Percentiles rank a stretch among this genome's conserved stretches.
Conservation (phyloP, 2,888 invertebrate species). For the Brassicogethes aeneus region DNA sequence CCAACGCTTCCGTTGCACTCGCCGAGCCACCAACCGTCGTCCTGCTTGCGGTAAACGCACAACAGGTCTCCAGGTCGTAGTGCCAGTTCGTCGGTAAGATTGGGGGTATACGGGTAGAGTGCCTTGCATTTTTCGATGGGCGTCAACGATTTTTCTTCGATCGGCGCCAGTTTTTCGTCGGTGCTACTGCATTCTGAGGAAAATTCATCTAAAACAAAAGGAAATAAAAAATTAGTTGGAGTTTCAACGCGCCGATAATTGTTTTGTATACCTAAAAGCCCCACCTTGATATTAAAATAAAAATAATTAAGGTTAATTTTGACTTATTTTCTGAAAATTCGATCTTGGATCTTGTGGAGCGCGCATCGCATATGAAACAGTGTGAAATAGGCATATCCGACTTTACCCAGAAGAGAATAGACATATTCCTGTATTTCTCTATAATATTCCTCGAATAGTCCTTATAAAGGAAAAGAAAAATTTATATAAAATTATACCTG, state of each 20-base stretch:
- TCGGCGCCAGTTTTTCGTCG: constrained; percentile 10
- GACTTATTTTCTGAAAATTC: too few species aligned
- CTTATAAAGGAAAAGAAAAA: too few species aligned
- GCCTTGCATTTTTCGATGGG: constrained; percentile 71
- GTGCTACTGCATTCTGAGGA: constrained; percentile 64
- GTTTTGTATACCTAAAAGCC: neutral
- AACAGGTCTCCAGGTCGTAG: constrained; percentile 69
- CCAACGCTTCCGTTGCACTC: constrained; percentile 78
- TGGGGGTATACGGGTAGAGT: constrained; percentile 79
- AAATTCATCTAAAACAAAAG: constrained; percentile 66
- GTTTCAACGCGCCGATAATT: too few species aligned
- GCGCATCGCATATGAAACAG: too few species aligned
- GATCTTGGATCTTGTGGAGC: too few species aligned
- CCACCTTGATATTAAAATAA: neutral
- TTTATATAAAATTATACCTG: too few species aligned
- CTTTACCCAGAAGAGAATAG: too few species aligned
- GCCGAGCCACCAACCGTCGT: constrained; percentile 93
- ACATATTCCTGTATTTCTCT: too few species aligned
- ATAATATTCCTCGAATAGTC: too few species aligned
- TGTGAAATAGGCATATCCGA: too few species aligned
- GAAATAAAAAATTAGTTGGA: too few species aligned
- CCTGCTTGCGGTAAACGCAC: constrained; percentile 81
- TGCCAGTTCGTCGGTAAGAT: constrained; percentile 76
- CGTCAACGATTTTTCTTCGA: constrained; percentile 41
- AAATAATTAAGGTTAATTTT: too few species aligned